A percentile compares a stretch with the other conserved stretches of the same genome.
These are phyloP conservation scores for Xylocopa sonorina DNA, from an alignment of 1,140 invertebrate species.

Conservation along the genomic window DNA sequence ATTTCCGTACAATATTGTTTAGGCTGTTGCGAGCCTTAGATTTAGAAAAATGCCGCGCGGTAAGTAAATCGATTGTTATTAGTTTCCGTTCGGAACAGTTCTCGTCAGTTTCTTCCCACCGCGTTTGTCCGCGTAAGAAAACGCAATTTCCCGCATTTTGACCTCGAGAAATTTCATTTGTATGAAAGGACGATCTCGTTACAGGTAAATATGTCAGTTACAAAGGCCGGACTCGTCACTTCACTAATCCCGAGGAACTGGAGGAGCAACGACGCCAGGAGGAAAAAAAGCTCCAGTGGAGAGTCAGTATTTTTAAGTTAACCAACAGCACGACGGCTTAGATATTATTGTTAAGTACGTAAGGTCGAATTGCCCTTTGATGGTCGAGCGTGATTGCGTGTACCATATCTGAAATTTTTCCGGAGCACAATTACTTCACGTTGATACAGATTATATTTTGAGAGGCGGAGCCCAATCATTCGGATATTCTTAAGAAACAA, in stretches of 20 bases:
- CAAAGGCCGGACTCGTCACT: conserved; percentile 95
- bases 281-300: conserved; percentile 87
- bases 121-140: conserved; percentile 1
- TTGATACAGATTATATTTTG: conserved; percentile 2
- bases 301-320: conserved; percentile 82
- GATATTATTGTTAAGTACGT: conserved; percentile 55
- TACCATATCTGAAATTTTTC: background rate
- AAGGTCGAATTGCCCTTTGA: conserved; percentile 57
- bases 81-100: background rate
- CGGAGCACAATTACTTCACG: background rate
- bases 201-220: conserved; percentile 94
- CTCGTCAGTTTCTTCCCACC: conserved; percentile 8
- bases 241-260: conserved; percentile 96
- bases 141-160: conserved; percentile 9
- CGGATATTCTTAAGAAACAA: conserved; percentile 7
- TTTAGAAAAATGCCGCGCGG: conserved; percentile 49
- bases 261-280: conserved; percentile 92
- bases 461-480: background rate
- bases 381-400: conserved; percentile 19
- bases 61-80: conserved; percentile 36
- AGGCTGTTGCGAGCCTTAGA: background rate
- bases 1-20: conserved; percentile 37
- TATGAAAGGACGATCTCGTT: conserved; percentile 62
- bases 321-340: conserved; percentile 50
- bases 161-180: conserved; percentile 6